Conservation (phyloP, 2,113 vertebrate genomes). For the Paradoxurus hermaphroditus region DNA sequence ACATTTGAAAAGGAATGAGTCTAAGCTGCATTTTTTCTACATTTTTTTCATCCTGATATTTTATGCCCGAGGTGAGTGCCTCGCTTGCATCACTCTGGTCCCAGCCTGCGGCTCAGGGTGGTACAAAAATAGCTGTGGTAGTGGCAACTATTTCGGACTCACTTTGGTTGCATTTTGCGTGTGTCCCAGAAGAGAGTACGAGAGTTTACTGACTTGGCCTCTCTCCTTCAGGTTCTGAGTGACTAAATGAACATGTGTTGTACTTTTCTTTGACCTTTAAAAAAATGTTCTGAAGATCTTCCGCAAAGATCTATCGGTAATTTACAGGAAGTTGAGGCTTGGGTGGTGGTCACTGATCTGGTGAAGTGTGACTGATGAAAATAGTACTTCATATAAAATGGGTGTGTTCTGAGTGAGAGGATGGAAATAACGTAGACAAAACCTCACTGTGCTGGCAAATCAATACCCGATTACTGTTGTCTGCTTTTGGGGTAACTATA, state of each 20-base stretch:
- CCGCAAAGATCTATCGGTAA: not conserved
- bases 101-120: not conserved
- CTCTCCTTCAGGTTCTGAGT: not conserved
- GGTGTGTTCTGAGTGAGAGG: not conserved
- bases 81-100: not conserved
- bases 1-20: not conserved
- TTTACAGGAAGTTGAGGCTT: not conserved
- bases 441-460: not conserved
- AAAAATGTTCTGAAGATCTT: not conserved
- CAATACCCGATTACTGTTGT: not conserved
- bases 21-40: not conserved
- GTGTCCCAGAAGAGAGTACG: not conserved
- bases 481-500: not conserved
- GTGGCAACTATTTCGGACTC: not conserved
- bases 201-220: not conserved
- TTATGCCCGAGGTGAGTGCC: not conserved
- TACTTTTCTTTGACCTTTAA: not conserved
- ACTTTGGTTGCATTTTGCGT: not conserved
- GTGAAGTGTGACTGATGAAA: not conserved
- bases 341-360: not conserved
- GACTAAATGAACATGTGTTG: not conserved
- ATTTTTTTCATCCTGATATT: not conserved
- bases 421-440: not conserved
- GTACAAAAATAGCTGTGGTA: not conserved
- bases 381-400: not conserved